Base-by-base conservation (phyloP, 2,888 invertebrate genomes). In the Drosophila macrospina region DNA sequence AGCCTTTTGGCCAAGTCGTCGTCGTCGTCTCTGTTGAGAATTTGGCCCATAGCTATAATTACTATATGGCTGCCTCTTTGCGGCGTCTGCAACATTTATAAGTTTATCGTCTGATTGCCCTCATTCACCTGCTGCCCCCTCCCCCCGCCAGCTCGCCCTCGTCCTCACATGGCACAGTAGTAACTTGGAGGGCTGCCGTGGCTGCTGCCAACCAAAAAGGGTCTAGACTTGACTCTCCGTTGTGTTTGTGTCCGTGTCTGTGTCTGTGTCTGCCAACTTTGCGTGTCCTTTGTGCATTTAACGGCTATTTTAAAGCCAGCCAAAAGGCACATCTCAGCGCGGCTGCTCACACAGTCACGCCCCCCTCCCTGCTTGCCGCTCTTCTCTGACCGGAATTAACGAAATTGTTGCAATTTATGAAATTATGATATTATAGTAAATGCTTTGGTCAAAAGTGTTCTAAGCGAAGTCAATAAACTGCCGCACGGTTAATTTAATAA, bases 201-300 rank as follows among this genome's bases (percentile, higher is more conserved):
- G 54, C 62, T 77, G 78, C 61, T 57, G 34, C 8, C 11, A 39
- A 13, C 34, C 36, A 44, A 68, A 74, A 60, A 64, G 66, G 60
- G 61, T 42, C 54, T 44, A 42, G 60, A 44, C 54, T 61, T 51
- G 63, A 60, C 48, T 69, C 44, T 59, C 48, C 39, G 55, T 37
- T 55, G 45, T 55, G 50, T 69, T 52, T 74, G 65, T 51, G 64
- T 57, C 59, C 64, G 68, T 44, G 69, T 76, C 71, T 74, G 65
- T 51, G 64, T 57, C 59, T 67, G 68, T 44, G 69, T 76, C 71
- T 67, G 76, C 44, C 50, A 72, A 70, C 56, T 72, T 86, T 88
- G 86, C 86, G 86, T 89, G 89, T 89, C 89, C 84, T 88, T 86
- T 86, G 80, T 75, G 74, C 88, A 88, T 86, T 86, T 89, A 79